Percentiles rank a stretch among this genome's conserved stretches.
Conservation (phyloP, 2,113 vertebrate species). For the Tauraco erythrolophus region DNA sequence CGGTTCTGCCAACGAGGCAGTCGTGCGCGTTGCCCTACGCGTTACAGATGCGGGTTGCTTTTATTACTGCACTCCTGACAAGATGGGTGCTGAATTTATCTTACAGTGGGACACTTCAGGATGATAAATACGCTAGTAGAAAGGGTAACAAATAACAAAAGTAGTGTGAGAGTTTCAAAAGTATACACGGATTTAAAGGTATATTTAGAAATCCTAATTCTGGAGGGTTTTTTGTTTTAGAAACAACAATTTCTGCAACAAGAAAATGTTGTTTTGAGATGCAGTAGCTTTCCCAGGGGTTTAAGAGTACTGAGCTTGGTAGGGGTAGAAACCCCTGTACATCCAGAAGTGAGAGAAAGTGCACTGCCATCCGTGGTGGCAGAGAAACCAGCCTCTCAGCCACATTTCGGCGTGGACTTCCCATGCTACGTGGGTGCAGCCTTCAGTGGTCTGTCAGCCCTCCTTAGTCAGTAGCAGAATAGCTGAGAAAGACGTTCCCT, state of each 20-base stretch:
- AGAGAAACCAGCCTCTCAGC: background rate
- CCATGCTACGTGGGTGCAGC: rapidly evolving
- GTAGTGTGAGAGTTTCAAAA: background rate
- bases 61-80: background rate
- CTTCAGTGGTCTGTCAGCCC: background rate
- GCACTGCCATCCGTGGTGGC: rapidly evolving
- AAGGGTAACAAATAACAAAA: background rate
- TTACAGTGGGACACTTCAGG: background rate
- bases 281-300: background rate
- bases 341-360: background rate
- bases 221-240: background rate
- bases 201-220: background rate
- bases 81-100: background rate
- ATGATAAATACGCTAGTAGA: background rate
- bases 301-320: background rate
- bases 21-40: background rate
- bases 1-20: background rate
- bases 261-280: background rate
- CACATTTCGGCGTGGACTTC: rapidly evolving
- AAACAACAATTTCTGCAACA: background rate
- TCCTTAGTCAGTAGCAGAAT: background rate
- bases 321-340: background rate
- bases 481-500: background rate
- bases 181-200: background rate
- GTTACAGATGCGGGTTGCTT: background rate